Evolutionary conservation across 2,797 vertebrate genomes (phyloP).

Genomic region (Nannoperca obscura): DNA sequence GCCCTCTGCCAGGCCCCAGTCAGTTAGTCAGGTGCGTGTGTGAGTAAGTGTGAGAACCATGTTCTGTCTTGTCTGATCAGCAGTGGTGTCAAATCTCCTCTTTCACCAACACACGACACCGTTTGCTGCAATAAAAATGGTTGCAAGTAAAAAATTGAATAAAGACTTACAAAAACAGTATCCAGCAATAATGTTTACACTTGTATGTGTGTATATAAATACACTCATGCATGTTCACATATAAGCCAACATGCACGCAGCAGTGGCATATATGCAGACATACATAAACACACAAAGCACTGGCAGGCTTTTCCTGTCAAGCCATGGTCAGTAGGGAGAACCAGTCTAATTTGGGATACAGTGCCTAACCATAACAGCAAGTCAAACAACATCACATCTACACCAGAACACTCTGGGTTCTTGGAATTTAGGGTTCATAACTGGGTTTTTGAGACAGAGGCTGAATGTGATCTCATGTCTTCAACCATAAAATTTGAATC

Average conservation of each 20-base stretch:
- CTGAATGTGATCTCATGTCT: constrained; percentile 8
- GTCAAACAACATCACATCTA: constrained; percentile 69
- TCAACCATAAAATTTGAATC: constrained; percentile 7
- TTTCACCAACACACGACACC: constrained; percentile 44
- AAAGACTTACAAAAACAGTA: constrained; percentile 18
- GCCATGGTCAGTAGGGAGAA: constrained; percentile 59
- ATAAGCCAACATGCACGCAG: constrained; percentile 25
- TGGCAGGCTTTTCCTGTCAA: constrained; percentile 67
- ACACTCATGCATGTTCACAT: constrained; percentile 38
- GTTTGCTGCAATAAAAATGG: constrained; percentile 33
- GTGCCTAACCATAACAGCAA: constrained; percentile 66
- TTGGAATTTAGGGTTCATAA: constrained; percentile 57
- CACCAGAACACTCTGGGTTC: constrained; percentile 47
- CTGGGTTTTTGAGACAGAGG: constrained; percentile 29
- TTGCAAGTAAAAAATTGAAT: constrained; percentile 19
- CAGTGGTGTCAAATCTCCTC: constrained; percentile 47
- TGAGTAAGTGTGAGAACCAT: constrained; percentile 48
- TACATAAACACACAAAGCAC: constrained; percentile 27
- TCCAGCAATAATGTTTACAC: constrained; percentile 30
- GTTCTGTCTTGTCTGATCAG: constrained; percentile 76
- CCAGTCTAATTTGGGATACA: constrained; percentile 69
- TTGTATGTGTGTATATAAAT: constrained; percentile 33
- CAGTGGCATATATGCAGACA: constrained; percentile 33
- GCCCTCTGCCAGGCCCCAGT: constrained; percentile 49
- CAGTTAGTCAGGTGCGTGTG: constrained; percentile 56